Base-by-base conservation (phyloP, 2,113 vertebrate genomes). In the Falco punctatus region DNA sequence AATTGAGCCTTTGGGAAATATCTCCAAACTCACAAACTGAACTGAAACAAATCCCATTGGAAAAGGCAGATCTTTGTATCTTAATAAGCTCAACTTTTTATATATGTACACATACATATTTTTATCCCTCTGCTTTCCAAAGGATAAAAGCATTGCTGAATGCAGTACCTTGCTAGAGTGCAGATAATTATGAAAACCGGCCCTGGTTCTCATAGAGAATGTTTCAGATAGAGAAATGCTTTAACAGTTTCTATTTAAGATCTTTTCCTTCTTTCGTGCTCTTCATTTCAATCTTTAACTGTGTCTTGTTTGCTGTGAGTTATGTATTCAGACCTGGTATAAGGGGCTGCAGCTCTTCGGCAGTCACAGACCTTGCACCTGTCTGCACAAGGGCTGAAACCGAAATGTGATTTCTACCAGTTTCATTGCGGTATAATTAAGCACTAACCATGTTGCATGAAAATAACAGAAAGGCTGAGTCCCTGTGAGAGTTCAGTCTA, bases 1-100 rank as follows among this genome's bases (percentile, higher is more conserved):
- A 7, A 49, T 46, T 64, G 81, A 97, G 73, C 96, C 92, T 92
- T 82, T 91, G 96, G 97, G 96, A 97, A 95, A 95, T 91, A 80
- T 30, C 42, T 92, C 71, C 67, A 77, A 57, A 90, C 82, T 82
- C 48, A 28, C 44, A 83, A 67, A 28, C 32, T 67, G 70, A 87
- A 96, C 77, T 83, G 42, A 87, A 74, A 80, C 74, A 82, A 87
- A 78, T 88, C 90, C 84, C 58, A 0, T 9, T 69, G 78, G 92
- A 90, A 96, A 93, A 88, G 54, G 67, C 61, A 74, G 32, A 80
- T 79, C 51, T 84, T 79, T 65, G 72, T 95, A 48, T 92, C 89
- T 95, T 85, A 95, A 93, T 75, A 95, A 79, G 49, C 61, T 84
- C 75, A 49, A 28, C 9, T 70, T 94, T 65, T 74, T 42, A 38